Evolutionary conservation across 2,888 invertebrate species (phyloP).

Genomic region (Agonopterix alstromeriana): DNA sequence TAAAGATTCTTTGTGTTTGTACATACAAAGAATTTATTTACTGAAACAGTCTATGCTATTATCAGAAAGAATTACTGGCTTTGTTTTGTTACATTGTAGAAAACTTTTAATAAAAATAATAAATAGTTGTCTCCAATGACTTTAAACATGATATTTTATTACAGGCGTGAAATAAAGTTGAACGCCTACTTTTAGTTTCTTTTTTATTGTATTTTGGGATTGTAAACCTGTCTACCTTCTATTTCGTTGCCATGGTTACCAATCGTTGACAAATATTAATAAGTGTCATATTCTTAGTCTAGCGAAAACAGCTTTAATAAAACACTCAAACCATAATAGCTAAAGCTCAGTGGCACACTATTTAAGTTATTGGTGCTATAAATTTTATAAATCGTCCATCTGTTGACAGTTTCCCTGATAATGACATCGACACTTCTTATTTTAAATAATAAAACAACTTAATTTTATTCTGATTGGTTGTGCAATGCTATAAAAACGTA

Average conservation of each 20-base stretch:
- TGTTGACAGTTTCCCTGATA: slow-evolving; percentile 23
- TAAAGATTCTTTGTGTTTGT: slow-evolving; percentile 15
- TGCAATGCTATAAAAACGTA: slow-evolving; percentile 11
- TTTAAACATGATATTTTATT: not conserved
- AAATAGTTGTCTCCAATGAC: not conserved
- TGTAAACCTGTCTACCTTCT: too few relatives aligned
- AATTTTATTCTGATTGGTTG: slow-evolving; percentile 13
- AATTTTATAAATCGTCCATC: slow-evolving; percentile 21
- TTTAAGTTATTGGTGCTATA: slow-evolving; percentile 20
- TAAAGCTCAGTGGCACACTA: slow-evolving; percentile 6
- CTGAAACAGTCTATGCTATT: slow-evolving; percentile 6
- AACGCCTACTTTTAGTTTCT: too few relatives aligned
- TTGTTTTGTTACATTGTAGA: slow-evolving; percentile 28
- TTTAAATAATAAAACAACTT: slow-evolving; percentile 12
- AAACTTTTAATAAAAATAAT: not conserved
- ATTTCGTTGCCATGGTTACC: too few relatives aligned
- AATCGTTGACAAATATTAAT: too few relatives aligned
- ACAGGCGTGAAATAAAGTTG: not conserved
- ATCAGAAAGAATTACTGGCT: slow-evolving; percentile 19
- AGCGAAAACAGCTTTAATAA: not conserved
- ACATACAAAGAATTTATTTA: slow-evolving; percentile 4
- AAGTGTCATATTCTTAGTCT: too few relatives aligned
- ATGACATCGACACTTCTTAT: slow-evolving; percentile 20
- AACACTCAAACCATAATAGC: slow-evolving; percentile 1
- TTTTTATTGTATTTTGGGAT: too few relatives aligned